phyloP scores from a whole-genome alignment of 1,140 invertebrate species.

The Hylaeus anthracinus region DNA sequence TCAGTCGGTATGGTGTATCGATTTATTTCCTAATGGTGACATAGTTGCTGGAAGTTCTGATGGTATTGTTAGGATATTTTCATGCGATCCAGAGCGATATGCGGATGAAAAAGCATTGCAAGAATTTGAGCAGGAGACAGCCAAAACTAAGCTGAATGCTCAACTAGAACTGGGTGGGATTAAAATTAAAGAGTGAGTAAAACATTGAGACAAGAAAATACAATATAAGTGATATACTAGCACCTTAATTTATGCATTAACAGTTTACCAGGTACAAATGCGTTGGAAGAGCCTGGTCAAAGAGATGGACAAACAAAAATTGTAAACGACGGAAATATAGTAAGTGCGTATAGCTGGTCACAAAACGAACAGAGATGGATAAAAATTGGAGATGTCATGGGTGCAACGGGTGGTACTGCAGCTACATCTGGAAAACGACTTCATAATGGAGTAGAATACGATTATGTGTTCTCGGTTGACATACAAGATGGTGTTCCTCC shows the following conservation, averaged over 20 bases:
- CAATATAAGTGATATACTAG: background rate
- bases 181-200: constrained; percentile 89
- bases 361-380: constrained; percentile 87
- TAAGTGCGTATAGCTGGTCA: constrained; percentile 92
- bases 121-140: constrained; percentile 88
- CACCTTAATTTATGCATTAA: constrained; percentile 30
- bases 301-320: constrained; percentile 93
- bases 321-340: constrained; percentile 87
- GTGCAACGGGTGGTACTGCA: constrained; percentile 86
- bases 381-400: constrained; percentile 94
- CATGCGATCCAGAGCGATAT: constrained; percentile 84
- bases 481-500: constrained; percentile 94
- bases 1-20: constrained; percentile 94
- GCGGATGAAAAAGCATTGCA: constrained; percentile 84
- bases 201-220: background rate
- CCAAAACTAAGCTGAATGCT: constrained; percentile 83
- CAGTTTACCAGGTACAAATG: constrained; percentile 89
- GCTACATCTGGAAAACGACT: constrained; percentile 87
- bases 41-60: constrained; percentile 95
- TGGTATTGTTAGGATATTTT: constrained; percentile 92
- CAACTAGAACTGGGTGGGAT: constrained; percentile 89
- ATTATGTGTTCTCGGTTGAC: constrained; percentile 97
- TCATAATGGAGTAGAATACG: constrained; percentile 94
- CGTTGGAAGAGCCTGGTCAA: constrained; percentile 88
- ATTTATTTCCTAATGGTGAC: constrained; percentile 91